Conservation (phyloP, 2,113 vertebrate species). For the Chitala chitala region DNA sequence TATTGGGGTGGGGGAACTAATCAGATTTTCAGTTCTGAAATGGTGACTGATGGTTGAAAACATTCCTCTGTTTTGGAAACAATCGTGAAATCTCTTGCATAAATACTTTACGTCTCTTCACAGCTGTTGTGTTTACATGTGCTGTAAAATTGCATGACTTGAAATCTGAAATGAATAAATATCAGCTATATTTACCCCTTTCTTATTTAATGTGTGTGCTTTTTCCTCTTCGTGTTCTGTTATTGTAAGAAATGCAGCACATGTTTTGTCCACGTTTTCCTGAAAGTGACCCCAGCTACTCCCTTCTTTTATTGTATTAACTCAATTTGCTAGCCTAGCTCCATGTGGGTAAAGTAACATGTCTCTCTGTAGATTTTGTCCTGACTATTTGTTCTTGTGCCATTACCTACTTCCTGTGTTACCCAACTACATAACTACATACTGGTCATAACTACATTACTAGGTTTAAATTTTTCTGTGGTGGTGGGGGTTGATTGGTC, state of each 20-base stretch:
- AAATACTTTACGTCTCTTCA: slow-evolving; percentile 33
- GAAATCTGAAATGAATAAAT: slow-evolving; percentile 35
- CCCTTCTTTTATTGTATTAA: too few relatives aligned
- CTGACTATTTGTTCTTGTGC: too few relatives aligned
- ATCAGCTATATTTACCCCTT: slow-evolving; percentile 23
- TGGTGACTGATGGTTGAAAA: slow-evolving; percentile 48
- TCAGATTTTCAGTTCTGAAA: slow-evolving; percentile 40
- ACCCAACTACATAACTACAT: too few relatives aligned
- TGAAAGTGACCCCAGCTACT: too few relatives aligned
- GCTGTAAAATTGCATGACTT: slow-evolving; percentile 58
- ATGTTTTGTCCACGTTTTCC: too few relatives aligned
- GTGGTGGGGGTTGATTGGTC: too few relatives aligned
- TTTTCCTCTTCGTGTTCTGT: background rate
- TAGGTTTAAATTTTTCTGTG: too few relatives aligned
- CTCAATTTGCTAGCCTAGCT: too few relatives aligned
- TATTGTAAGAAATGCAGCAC: background rate
- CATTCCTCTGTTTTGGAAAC: slow-evolving; percentile 49
- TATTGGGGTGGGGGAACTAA: background rate
- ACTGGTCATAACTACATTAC: too few relatives aligned
- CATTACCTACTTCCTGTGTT: too few relatives aligned
- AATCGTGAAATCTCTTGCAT: slow-evolving; percentile 24
- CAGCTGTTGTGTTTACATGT: slow-evolving; percentile 54
- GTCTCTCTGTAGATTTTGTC: too few relatives aligned
- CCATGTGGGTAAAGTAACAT: too few relatives aligned
- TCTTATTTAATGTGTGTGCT: background rate